These are phyloP conservation scores for Aulostomus chinensis DNA, from an alignment of 2,797 vertebrate species.

Conservation along the genomic window DNA sequence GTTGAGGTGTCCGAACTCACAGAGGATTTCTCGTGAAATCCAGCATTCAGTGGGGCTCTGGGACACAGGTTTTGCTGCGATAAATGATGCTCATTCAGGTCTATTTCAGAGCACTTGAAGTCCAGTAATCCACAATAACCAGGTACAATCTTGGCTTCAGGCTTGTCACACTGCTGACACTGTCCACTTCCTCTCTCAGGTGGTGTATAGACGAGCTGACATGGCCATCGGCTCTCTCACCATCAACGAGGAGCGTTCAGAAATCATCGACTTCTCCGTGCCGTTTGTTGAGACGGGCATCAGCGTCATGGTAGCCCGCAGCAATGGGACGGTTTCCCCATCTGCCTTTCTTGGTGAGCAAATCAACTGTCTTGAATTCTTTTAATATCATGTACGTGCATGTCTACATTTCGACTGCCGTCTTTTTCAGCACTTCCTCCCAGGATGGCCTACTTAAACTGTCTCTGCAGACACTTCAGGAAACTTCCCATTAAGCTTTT, in stretches of 20 bases:
- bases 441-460: constrained; percentile 62
- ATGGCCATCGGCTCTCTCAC: constrained; percentile 99
- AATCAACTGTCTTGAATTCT: not conserved
- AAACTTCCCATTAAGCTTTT: constrained; percentile 67
- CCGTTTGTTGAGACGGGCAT: constrained; percentile 98
- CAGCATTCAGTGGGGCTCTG: not conserved
- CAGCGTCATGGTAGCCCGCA: constrained; percentile 97
- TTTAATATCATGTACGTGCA: no score
- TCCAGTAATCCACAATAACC: no score
- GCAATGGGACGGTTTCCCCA: constrained; percentile 96
- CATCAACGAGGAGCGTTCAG: constrained; percentile 97
- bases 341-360: constrained; percentile 94
- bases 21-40: constrained; percentile 26
- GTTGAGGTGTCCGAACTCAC: no score
- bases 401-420: constrained; percentile 9
- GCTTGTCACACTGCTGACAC: no score
- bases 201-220: constrained; percentile 94
- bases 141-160: no score
- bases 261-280: constrained; percentile 97
- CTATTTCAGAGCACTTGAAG: no score
- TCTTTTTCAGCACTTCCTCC: constrained; percentile 22
- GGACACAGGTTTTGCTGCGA: constrained; percentile 5
- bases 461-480: constrained; percentile 52
- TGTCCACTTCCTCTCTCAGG: constrained; percentile 75
- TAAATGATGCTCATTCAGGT: constrained; percentile 5